A percentile compares a stretch with the other conserved stretches of the same genome.
Conservation (phyloP, 1,140 invertebrate genomes). For the Theocolax elegans region DNA sequence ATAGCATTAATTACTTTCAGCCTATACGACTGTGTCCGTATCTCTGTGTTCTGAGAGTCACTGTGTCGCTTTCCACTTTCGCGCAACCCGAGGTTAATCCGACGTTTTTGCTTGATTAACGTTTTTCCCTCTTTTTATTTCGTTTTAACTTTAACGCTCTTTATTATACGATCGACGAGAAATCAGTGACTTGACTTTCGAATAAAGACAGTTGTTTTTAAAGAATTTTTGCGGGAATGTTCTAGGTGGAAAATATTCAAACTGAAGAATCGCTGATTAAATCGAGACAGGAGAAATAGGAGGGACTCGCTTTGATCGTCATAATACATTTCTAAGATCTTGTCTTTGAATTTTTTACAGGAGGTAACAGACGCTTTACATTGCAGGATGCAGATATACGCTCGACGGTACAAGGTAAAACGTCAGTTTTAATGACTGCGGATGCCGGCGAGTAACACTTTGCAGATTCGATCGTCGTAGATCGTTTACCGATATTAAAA, state of each 20-base stretch:
- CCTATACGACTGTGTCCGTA: not conserved
- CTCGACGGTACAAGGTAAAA: constrained; percentile 2
- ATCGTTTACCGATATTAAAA: not conserved
- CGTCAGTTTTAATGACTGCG: not conserved
- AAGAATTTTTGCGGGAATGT: too few species aligned
- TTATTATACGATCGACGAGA: too few species aligned
- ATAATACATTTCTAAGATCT: constrained; percentile 7
- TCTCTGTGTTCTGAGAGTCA: not conserved
- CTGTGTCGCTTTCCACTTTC: not conserved
- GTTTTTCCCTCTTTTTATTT: not conserved
- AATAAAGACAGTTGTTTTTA: too few species aligned
- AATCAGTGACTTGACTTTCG: too few species aligned
- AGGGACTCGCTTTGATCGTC: not conserved
- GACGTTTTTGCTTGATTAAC: not conserved
- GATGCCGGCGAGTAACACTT: constrained; percentile 2
- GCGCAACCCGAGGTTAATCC: not conserved
- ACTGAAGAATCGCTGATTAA: constrained; percentile 11
- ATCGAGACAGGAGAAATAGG: constrained; percentile 17
- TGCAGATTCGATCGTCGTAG: not conserved
- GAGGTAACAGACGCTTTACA: not conserved
- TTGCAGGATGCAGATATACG: not conserved
- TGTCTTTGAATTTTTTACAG: not conserved
- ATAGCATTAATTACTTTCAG: constrained; percentile 29
- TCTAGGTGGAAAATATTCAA: too few species aligned
- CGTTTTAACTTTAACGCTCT: not conserved